Percentiles rank a stretch among this genome's conserved stretches.
Conservation (phyloP, 2,113 vertebrate species). For the Hyperopisus bebe region DNA sequence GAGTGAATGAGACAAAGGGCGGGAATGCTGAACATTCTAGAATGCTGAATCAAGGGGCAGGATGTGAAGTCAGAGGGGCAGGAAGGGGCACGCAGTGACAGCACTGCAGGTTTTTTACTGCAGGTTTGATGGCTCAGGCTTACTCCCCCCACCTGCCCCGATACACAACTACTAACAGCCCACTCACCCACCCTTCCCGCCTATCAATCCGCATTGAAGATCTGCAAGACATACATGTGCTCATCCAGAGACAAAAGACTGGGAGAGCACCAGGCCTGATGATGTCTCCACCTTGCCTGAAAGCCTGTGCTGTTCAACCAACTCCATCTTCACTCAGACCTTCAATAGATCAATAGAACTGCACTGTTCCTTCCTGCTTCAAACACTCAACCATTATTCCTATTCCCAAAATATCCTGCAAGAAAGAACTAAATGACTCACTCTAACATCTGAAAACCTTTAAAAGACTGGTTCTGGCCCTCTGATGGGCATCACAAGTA, state of each 20-base stretch:
- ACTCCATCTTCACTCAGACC: conserved; percentile 4
- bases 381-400: conserved; percentile 13
- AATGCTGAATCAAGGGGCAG: too few species aligned
- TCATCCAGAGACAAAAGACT: neutral
- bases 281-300: conserved; percentile 4
- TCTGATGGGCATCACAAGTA: neutral
- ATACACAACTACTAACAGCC: neutral
- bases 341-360: conserved; percentile 16
- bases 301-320: neutral
- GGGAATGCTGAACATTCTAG: too few species aligned
- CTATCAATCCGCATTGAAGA: neutral
- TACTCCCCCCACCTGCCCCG: neutral
- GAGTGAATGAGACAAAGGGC: too few species aligned
- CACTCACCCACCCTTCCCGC: neutral
- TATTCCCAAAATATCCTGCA: conserved; percentile 8
- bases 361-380: neutral
- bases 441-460: conserved; percentile 18
- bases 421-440: conserved; percentile 15
- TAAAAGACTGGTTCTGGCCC: conserved; percentile 1
- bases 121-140: neutral
- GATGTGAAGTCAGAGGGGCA: too few species aligned
- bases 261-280: conserved; percentile 9
- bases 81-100: too few species aligned
- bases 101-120: neutral
- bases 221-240: neutral